Conservation (phyloP, 2,113 vertebrate genomes). For the Dasyprocta punctata region DNA sequence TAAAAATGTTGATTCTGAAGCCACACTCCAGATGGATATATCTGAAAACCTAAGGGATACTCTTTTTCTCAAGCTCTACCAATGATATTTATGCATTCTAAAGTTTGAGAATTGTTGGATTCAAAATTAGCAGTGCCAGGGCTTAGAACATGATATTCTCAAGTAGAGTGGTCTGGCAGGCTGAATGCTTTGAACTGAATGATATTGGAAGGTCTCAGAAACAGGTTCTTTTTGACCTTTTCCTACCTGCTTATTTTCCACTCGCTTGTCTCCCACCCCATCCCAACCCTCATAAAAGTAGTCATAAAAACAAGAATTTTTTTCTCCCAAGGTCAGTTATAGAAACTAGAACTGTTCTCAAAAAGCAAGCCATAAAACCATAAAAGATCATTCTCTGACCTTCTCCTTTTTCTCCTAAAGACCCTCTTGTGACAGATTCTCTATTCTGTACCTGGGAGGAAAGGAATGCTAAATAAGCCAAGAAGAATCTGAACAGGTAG, state of each 20-base stretch:
- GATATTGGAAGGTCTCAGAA: background rate
- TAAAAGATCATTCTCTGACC: background rate
- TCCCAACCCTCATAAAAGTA: background rate
- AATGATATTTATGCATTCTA: background rate
- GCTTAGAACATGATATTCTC: background rate
- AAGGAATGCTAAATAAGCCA: background rate
- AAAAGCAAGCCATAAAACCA: background rate
- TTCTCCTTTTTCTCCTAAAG: background rate
- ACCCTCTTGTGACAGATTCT: background rate
- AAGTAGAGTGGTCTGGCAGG: background rate
- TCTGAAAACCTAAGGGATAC: background rate
- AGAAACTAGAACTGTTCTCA: background rate
- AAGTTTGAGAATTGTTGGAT: background rate
- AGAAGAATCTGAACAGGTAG: background rate
- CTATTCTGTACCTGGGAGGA: background rate
- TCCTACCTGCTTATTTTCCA: background rate
- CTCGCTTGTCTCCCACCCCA: background rate
- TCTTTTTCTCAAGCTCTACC: background rate
- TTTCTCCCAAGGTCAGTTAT: background rate
- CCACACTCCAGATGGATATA: background rate
- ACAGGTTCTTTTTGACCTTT: background rate
- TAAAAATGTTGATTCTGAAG: slow-evolving; percentile 1
- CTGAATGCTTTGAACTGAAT: background rate
- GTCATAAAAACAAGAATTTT: background rate
- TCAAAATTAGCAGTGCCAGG: background rate